Conservation (phyloP, 2,888 invertebrate genomes). For the Dynastes grantii region DNA sequence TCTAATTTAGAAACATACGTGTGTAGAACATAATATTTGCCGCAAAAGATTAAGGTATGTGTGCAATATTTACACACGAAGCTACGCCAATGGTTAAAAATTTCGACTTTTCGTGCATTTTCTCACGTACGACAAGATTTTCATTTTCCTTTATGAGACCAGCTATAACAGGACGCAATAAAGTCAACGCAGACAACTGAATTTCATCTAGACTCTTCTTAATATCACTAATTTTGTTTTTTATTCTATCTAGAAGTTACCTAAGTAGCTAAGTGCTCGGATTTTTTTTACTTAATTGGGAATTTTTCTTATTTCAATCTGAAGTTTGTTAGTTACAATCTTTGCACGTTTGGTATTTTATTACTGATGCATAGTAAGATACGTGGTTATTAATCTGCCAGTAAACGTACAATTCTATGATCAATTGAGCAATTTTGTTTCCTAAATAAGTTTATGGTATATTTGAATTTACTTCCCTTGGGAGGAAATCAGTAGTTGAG, state of each 20-base stretch:
- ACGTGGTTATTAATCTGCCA: too few relatives aligned
- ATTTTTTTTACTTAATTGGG: not conserved
- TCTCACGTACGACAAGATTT: constrained; percentile 32
- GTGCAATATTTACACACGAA: constrained; percentile 26
- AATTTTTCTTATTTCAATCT: too few relatives aligned
- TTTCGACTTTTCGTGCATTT: constrained; percentile 32
- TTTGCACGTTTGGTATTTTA: too few relatives aligned
- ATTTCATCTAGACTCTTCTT: constrained; percentile 1
- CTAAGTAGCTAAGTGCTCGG: not conserved
- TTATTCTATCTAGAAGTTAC: not conserved
- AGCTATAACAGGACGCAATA: not conserved
- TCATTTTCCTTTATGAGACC: constrained; percentile 15
- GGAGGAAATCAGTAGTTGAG: too few relatives aligned
- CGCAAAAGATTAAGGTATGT: constrained; percentile 4
- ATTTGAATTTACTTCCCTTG: too few relatives aligned
- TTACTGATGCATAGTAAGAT: too few relatives aligned
- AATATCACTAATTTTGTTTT: not conserved
- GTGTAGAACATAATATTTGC: constrained; percentile 11
- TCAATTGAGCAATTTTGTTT: too few relatives aligned
- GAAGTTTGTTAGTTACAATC: too few relatives aligned
- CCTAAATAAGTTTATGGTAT: too few relatives aligned
- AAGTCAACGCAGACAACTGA: not conserved
- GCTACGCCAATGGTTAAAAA: constrained; percentile 19
- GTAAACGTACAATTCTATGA: too few relatives aligned
- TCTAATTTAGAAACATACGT: not conserved